A percentile compares a stretch with the other conserved stretches of the same genome.
These are phyloP conservation scores for Hyperopisus bebe DNA, from an alignment of 2,113 vertebrate species.

Conservation along the genomic window DNA sequence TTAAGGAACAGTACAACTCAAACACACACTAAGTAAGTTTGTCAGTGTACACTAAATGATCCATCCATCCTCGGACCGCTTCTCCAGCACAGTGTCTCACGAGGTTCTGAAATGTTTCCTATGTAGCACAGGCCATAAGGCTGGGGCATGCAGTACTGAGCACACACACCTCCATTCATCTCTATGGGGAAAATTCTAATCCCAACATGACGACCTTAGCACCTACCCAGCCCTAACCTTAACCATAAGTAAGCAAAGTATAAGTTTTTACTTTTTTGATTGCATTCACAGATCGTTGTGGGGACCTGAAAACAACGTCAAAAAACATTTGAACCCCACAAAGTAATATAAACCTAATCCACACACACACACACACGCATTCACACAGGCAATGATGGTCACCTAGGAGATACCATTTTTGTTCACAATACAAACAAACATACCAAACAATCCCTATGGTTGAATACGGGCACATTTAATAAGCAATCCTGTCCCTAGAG, in stretches of 20 bases:
- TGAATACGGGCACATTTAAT: background rate
- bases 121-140: background rate
- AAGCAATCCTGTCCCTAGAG: background rate
- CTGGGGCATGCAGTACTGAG: background rate
- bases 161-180: background rate
- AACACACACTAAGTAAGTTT: background rate
- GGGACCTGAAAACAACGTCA: too few species aligned
- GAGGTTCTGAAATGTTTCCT: background rate
- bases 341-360: too few species aligned
- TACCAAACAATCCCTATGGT: background rate
- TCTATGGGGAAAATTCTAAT: too few species aligned
- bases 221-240: too few species aligned
- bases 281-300: too few species aligned
- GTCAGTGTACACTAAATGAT: background rate
- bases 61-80: background rate
- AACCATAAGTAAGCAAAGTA: too few species aligned
- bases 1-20: background rate
- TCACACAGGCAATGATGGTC: background rate
- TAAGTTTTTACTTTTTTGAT: too few species aligned
- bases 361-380: background rate
- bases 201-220: too few species aligned
- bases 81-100: background rate
- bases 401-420: background rate
- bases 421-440: background rate
- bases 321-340: too few species aligned